Evolutionary conservation across 2,888 invertebrate species (phyloP), one percentile per base, ranked within the genome.

Genomic region (Ectemnius continuus): DNA sequence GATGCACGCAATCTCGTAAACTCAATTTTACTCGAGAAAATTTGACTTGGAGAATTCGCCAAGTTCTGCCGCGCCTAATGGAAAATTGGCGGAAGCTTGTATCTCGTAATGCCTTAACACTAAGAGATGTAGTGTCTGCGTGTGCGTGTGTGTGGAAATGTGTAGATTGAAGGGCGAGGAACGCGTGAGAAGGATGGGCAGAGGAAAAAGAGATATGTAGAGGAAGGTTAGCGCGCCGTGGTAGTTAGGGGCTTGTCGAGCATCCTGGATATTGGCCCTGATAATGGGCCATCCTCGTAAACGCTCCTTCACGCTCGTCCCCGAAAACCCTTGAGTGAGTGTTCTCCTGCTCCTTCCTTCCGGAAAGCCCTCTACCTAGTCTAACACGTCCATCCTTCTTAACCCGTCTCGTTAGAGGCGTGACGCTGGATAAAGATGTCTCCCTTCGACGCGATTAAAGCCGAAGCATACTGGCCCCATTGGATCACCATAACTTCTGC

Each of bases 201-300:
- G 28, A 61, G 64, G 72, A 65, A 61, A 70, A 68, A 72, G 68
- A 69, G 70, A 73, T 71, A 72, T 65, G 68, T 48, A 56, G 73
- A 65, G 66, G 71, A 70, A 63, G 68, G 62, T 67, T 74, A 67
- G 64, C 61, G 36, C 36, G 62, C 36, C 36, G 36, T 36, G 70
- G 73, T 82, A 80, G 84, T 84, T 84, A 85, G 76, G 72, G 80
- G 76, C 75, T 84, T 81, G 84, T 85, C 74, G 80, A 85, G 84
- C 84, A 84, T 73, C 80, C 78, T 79, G 82, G 84, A 85, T 84
- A 84, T 84, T 81, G 84, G 84, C 78, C 80, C 78, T 82, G 80
- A 84, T 84, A 84, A 84, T 82, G 75, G 80, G 59, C 78, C 72
- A 74, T 78, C 74, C 82, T 78, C 76, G 75, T 82, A 76, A 85